Base-by-base conservation (phyloP, 1,140 invertebrate genomes). In the Drosophila truncata region DNA sequence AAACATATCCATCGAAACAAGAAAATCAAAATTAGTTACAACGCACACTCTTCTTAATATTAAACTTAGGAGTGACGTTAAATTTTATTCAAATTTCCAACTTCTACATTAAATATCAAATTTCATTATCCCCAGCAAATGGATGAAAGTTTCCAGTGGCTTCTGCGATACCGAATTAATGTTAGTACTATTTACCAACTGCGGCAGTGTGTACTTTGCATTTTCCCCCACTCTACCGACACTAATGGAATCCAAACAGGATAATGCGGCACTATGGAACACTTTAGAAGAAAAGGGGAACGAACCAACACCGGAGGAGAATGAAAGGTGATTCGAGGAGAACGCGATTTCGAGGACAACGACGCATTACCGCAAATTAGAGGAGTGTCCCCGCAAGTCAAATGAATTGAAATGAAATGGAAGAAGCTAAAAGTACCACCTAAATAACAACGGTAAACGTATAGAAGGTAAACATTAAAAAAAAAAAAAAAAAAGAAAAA, bases 311-410 rank as follows among this genome's bases (percentile, higher is more conserved):
- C 4, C 1, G 25, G 1, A 18, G 27, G n/a, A n/a, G 25, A 60
- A 60, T 33, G 18, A 23, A 6, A 54, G 50, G 42, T 67, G 31
- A 23, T 49, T 63, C 11, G 33, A 35, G 42, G 33, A 16, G 18
- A 49, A 33, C 1, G 57, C 33, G 33, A 37, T 55, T 55, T 55
- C 52, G 13, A 58, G 50, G n/a, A 72, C 44, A n/a, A 46, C 47
- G 77, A 52, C 71, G 44, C 71, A 83, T 63, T 84, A 80, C 54
- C 55, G 59, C 72, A 66, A 80, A 85, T 74, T 69, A 72, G 54
- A 72, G 82, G 82, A 80, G 82, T 80, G 78, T 63, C 82, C 49
- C 82, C 49, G 49, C 66, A 63, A 49, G 49, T 49, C 49, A 31
- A 61, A 58, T 52, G 58, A 69, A 76, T 80, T 46, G 35, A 62